These are phyloP conservation scores for Tragulus kanchil DNA, from an alignment of 2,113 vertebrate species.

Conservation along the genomic window DNA sequence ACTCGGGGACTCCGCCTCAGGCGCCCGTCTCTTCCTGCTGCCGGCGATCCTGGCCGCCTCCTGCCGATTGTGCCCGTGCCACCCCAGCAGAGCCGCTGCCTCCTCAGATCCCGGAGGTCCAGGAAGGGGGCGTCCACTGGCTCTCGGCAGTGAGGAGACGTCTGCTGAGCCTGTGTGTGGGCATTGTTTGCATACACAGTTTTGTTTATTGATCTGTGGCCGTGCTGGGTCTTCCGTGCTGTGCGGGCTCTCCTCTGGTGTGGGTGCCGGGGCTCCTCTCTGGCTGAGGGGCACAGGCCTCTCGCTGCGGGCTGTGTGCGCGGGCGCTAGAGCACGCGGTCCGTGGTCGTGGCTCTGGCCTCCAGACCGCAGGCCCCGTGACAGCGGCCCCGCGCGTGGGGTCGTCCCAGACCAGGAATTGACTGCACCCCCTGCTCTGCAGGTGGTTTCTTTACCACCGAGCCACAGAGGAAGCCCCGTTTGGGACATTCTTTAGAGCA, in stretches of 20 bases:
- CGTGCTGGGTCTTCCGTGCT: neutral
- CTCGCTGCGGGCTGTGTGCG: neutral
- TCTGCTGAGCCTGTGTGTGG: neutral
- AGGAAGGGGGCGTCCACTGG: fast-evolving
- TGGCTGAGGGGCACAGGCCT: neutral
- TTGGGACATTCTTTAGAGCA: neutral
- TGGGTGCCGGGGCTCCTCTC: neutral
- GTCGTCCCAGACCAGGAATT: neutral
- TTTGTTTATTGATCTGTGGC: neutral
- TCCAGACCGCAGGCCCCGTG: neutral
- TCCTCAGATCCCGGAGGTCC: neutral
- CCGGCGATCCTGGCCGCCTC: fast-evolving
- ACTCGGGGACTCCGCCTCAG: fast-evolving
- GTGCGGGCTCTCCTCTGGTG: neutral
- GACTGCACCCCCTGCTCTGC: neutral
- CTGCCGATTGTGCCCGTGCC: too few species aligned
- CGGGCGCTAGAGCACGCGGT: fast-evolving
- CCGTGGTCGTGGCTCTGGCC: neutral
- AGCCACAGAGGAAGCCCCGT: neutral
- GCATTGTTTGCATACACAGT: neutral
- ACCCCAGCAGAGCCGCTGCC: fast-evolving
- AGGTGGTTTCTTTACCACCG: neutral
- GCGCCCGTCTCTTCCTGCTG: fast-evolving
- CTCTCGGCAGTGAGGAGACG: neutral
- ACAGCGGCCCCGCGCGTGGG: neutral